Evolutionary conservation across 2,888 invertebrate genomes (phyloP), one percentile per base, ranked within the genome.

Genomic region (Nephrocerus scutellatus): DNA sequence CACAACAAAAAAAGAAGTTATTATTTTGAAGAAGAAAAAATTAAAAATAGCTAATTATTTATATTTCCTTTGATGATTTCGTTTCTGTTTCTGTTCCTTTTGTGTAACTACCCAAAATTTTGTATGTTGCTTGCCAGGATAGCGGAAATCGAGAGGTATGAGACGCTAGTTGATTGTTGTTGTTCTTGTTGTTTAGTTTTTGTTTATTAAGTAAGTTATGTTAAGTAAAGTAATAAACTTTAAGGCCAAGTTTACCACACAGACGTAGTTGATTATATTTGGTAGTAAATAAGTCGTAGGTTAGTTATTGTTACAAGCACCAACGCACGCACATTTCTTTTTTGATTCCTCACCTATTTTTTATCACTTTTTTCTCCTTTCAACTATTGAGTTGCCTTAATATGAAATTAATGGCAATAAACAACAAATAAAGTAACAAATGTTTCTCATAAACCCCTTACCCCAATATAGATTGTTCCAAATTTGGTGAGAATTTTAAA

Each of bases 401-500:
- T n/a, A n/a, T n/a, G n/a, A n/a, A n/a, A n/a, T n/a, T n/a, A n/a
- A n/a, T n/a, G n/a, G n/a, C n/a, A n/a, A n/a, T n/a, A n/a, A n/a
- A n/a, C n/a, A n/a, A n/a, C n/a, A n/a, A n/a, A n/a, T n/a, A n/a
- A n/a, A n/a, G n/a, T n/a, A n/a, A n/a, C n/a, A n/a, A n/a, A n/a
- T n/a, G n/a, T n/a, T n/a, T n/a, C n/a, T n/a, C n/a, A n/a, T n/a
- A n/a, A n/a, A n/a, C n/a, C n/a, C n/a, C n/a, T n/a, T n/a, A n/a
- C n/a, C n/a, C n/a, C 13, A 21, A 24, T 21, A 24, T 76, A 97
- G 96, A 87, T 97, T 70, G 97, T 98, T 55, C 96, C 97, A 43
- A 97, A 96, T 70, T 74, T 99, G 70, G 98, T 99, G 57, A 80
- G 97, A 60, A 96, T 97, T 67, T 72, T 99, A 68, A 98, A 98